A percentile compares a stretch with the other conserved stretches of the same genome.
phyloP scores from a whole-genome alignment of 2,113 vertebrate genomes.

The Cepphus grylle region DNA sequence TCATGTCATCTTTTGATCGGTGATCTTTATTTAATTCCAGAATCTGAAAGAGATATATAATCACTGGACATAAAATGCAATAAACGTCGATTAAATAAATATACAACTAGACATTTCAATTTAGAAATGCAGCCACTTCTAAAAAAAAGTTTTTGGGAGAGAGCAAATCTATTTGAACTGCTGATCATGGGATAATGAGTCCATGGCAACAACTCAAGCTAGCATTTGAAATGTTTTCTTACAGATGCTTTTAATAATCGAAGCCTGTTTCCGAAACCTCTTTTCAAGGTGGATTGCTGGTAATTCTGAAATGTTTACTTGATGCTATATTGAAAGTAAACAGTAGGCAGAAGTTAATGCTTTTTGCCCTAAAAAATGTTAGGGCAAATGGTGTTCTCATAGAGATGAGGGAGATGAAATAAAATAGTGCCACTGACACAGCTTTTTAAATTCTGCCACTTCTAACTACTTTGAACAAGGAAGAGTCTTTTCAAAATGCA shows the following conservation, averaged over 20 bases:
- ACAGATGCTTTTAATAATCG: not conserved
- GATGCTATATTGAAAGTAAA: not conserved
- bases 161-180: not conserved
- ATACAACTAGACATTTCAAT: not conserved
- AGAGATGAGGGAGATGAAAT: not conserved
- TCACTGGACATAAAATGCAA: not conserved
- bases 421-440: not conserved
- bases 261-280: not conserved
- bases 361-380: not conserved
- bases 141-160: not conserved
- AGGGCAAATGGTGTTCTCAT: not conserved
- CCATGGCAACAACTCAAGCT: not conserved
- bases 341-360: not conserved
- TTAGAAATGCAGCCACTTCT: not conserved
- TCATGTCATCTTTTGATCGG: not conserved
- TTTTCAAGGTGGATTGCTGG: not conserved
- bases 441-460: not conserved
- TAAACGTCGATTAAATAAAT: not conserved
- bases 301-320: not conserved
- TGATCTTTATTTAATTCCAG: not conserved
- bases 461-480: not conserved
- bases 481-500: not conserved
- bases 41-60: not conserved
- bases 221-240: not conserved
- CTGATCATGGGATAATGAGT: not conserved